Conservation (phyloP, 2,888 invertebrate species). For the Lordiphosa fenestrarum region DNA sequence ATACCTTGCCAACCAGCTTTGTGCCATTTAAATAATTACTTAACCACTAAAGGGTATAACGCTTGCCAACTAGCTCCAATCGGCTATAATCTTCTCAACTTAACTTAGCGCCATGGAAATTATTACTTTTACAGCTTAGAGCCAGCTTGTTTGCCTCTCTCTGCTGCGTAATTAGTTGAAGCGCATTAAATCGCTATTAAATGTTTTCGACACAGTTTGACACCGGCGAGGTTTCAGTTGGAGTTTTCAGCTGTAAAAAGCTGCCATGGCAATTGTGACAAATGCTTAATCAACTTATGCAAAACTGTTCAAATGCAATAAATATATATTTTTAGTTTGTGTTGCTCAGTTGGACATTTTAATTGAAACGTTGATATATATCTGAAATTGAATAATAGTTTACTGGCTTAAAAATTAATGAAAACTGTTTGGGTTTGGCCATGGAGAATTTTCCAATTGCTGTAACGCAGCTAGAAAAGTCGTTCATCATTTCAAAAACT, state of each 20-base stretch:
- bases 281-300: slow-evolving; percentile 29
- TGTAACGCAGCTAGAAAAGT: slow-evolving; percentile 4
- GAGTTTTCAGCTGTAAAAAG: slow-evolving; percentile 36
- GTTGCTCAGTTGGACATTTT: slow-evolving; percentile 22
- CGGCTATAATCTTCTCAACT: slow-evolving; percentile 5
- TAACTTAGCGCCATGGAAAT: slow-evolving; percentile 26
- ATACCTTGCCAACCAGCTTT: too few relatives aligned
- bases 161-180: slow-evolving; percentile 46
- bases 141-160: slow-evolving; percentile 1
- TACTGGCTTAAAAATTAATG: slow-evolving; percentile 2
- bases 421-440: background rate
- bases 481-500: background rate
- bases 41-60: too few relatives aligned
- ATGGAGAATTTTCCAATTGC: background rate
- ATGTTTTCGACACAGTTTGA: slow-evolving; percentile 48
- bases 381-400: slow-evolving; percentile 61
- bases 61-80: background rate
- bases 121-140: slow-evolving; percentile 15
- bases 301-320: slow-evolving; percentile 8
- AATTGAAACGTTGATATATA: slow-evolving; percentile 55
- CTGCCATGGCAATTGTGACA: slow-evolving; percentile 32
- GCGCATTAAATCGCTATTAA: slow-evolving; percentile 47
- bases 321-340: background rate
- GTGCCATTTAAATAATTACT: too few relatives aligned
- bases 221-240: slow-evolving; percentile 30